Base-by-base conservation (phyloP, 2,797 vertebrate genomes). In the Sebastes oblongus region DNA sequence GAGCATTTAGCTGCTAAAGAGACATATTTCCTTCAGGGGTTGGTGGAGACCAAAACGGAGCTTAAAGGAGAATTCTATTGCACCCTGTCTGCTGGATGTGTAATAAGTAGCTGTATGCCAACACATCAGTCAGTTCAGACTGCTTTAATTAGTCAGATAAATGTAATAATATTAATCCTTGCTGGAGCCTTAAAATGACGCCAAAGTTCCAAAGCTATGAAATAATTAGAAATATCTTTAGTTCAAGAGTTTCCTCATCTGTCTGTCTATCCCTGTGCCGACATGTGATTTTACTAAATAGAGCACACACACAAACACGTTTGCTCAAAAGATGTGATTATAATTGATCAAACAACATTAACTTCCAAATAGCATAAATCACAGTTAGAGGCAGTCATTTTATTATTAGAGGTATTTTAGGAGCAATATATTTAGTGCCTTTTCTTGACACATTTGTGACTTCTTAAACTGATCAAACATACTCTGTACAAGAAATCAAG, bases 401-500 rank as follows among this genome's bases (percentile, higher is more conserved):
- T 39, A 39, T 14, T 39, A 39, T 39, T 39, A 10, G 32, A 46
- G 12, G 18, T 27, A 52, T 62, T 66, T 66, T 42, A 79, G 16
- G 11, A 73, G 39, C 2, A 42, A 27, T 29, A 69, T 25, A 13
- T 61, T 50, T 18, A 74, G 9, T 25, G n/a, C 3, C 4, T 36
- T 52, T 46, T 12, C 10, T 72, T 13, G 24, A 61, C 34, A 60
- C 1, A 34, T 79, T 22, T 77, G 24, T 70, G 42, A 16, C 36
- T 59, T 66, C 14, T 24, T 67, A 70, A 67, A 75, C 72, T 34
- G 22, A 80, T 86, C 58, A 66, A 72, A 68, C 18, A 65, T 34
- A 78, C 70, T 76, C 61, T 16, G 4, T 69, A 54, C 39, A 80
- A 66, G 55, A 83, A 85, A 84, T 76, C 46, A 82, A 82, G 82